Percentiles rank a stretch among this genome's conserved stretches.
Evolutionary conservation across 2,888 invertebrate genomes (phyloP).

Genomic region (Leptinotarsa haldemani): DNA sequence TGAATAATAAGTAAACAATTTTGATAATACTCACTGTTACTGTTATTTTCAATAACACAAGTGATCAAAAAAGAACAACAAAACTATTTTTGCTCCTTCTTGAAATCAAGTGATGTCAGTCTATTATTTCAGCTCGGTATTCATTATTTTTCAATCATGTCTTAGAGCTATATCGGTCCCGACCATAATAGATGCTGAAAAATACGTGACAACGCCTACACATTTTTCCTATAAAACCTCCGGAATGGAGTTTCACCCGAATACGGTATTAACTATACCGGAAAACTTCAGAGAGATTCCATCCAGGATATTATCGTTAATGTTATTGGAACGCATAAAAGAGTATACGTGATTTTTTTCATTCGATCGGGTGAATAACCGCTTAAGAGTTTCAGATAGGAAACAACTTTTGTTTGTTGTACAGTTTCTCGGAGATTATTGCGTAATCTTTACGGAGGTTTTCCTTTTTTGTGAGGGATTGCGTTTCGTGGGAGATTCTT

Average conservation of each 20-base stretch:
- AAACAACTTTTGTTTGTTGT: background rate
- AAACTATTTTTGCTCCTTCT: no score
- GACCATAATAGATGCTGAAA: background rate
- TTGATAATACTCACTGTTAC: no score
- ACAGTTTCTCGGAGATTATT: background rate
- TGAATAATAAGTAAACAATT: no score
- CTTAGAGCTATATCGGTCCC: background rate
- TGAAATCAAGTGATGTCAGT: no score
- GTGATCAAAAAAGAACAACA: no score
- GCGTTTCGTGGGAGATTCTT: background rate
- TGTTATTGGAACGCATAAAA: slow-evolving; percentile 6
- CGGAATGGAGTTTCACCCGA: background rate
- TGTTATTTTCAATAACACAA: no score
- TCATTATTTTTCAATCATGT: background rate
- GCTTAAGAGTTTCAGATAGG: background rate
- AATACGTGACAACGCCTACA: slow-evolving; percentile 5
- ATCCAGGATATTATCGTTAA: background rate
- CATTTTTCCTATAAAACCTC: background rate
- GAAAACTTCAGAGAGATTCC: background rate
- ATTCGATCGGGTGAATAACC: background rate
- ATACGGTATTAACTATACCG: background rate
- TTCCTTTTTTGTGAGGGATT: background rate
- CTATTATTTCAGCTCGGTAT: no score
- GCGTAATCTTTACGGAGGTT: background rate
- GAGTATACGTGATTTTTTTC: background rate